Evolutionary conservation across 1,140 invertebrate genomes (phyloP).

Genomic region (Chelonus insularis): DNA sequence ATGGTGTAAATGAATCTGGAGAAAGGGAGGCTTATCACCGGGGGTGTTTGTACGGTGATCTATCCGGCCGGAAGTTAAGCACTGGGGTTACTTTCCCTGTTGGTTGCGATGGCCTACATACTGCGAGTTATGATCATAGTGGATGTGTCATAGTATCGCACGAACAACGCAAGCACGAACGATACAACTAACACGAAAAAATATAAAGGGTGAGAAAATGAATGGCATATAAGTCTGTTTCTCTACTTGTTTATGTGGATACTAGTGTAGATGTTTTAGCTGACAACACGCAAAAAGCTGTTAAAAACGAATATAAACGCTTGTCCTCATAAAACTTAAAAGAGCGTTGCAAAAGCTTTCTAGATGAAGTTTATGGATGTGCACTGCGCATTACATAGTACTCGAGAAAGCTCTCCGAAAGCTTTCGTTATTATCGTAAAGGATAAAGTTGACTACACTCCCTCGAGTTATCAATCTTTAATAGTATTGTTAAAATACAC

Average conservation of each 20-base stretch:
- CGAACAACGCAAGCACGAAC: background rate
- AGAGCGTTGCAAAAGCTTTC: background rate
- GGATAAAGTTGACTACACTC: no score
- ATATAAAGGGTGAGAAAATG: background rate
- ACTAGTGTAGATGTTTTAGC: no score
- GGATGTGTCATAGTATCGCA: constrained; percentile 27
- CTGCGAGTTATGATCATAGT: constrained; percentile 23
- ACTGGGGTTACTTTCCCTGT: no score
- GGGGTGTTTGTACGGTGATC: constrained; percentile 32
- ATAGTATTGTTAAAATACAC: no score
- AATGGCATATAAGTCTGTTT: no score
- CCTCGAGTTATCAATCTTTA: no score
- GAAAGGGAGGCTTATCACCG: constrained; percentile 28
- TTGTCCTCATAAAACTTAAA: background rate
- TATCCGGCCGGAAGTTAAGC: constrained; percentile 26
- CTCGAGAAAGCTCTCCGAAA: no score
- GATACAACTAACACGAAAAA: background rate
- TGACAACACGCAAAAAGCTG: background rate
- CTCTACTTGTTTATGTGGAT: no score
- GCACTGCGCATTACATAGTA: background rate
- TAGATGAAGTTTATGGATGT: background rate
- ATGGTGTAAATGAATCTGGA: background rate
- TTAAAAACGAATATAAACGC: background rate
- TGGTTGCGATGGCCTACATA: constrained; percentile 22
- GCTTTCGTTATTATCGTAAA: no score